Evolutionary conservation across 2,797 vertebrate species (phyloP).

Genomic region (Novumbra hubbsi): DNA sequence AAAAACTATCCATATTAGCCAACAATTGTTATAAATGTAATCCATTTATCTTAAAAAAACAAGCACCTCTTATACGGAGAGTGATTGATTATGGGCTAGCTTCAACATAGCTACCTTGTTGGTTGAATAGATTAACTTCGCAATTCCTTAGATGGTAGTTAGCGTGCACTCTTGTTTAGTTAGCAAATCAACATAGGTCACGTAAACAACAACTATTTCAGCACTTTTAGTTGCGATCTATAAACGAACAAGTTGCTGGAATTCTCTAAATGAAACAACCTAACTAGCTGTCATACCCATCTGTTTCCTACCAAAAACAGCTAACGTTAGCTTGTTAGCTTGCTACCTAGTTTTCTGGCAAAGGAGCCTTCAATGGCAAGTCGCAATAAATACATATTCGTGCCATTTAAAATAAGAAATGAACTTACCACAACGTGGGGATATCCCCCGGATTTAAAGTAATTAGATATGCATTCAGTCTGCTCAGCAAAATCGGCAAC

Average conservation of each 20-base stretch:
- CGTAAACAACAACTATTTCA: not conserved
- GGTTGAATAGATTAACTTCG: not conserved
- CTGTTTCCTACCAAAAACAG: not conserved
- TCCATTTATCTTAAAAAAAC: not conserved
- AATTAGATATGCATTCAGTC: constrained; percentile 67
- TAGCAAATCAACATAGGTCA: not conserved
- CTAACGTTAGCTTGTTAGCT: constrained; percentile 15
- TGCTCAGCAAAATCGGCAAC: not conserved
- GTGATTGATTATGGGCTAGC: not conserved
- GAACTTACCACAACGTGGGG: constrained; percentile 73
- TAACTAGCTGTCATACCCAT: not conserved
- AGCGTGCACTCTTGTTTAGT: not conserved
- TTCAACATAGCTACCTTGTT: not conserved
- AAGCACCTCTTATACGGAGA: not conserved
- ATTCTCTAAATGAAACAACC: not conserved
- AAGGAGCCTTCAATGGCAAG: constrained; percentile 10
- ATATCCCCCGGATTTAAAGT: constrained; percentile 61
- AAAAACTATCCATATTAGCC: not conserved
- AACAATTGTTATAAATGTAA: not conserved
- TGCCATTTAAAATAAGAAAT: constrained; percentile 21
- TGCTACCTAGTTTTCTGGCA: constrained; percentile 17
- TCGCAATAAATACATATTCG: not conserved
- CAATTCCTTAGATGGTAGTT: not conserved
- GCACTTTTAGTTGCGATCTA: not conserved
- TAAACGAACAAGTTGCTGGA: not conserved